Conservation (phyloP, 37 sponge, comb jelly and placozoan species). For the Haliclona indistincta region DNA sequence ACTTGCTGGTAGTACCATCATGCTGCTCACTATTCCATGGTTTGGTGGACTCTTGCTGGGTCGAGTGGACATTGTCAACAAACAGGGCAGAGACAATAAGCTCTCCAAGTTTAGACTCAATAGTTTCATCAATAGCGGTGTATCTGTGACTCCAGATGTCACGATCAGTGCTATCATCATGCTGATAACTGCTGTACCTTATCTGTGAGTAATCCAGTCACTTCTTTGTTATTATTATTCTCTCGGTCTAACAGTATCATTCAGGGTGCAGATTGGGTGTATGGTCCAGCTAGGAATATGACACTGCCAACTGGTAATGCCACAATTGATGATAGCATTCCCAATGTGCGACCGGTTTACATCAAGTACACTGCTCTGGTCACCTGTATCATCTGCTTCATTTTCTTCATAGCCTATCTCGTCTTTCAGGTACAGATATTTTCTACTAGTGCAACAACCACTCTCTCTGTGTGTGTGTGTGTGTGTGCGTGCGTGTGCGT, state of each 20-base stretch:
- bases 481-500: too few species aligned
- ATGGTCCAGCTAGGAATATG: slow-evolving; percentile 44
- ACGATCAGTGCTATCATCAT: slow-evolving; percentile 79
- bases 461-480: too few species aligned
- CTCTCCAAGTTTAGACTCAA: slow-evolving; percentile 30
- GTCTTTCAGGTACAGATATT: slow-evolving; percentile 56
- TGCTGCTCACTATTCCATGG: slow-evolving; percentile 92
- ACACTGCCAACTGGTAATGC: background rate
- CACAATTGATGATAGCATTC: background rate
- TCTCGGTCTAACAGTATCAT: slow-evolving; percentile 55
- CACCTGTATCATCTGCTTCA: slow-evolving; percentile 46
- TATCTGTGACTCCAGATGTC: slow-evolving; percentile 79
- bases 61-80: slow-evolving; percentile 81
- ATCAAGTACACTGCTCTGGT: slow-evolving; percentile 66
- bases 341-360: slow-evolving; percentile 43
- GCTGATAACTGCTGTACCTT: slow-evolving; percentile 82
- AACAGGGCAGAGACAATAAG: slow-evolving; percentile 54
- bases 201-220: slow-evolving; percentile 64
- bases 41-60: slow-evolving; percentile 82
- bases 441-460: too few species aligned
- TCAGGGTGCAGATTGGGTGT: slow-evolving; percentile 93
- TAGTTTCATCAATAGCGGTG: slow-evolving; percentile 66
- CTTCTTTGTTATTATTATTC: background rate
- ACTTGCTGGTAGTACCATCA: slow-evolving; percentile 95
- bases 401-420: slow-evolving; percentile 68